These are phyloP conservation scores for Amblyopsis hoosieri DNA, from an alignment of 2,797 vertebrate species.

Conservation along the genomic window DNA sequence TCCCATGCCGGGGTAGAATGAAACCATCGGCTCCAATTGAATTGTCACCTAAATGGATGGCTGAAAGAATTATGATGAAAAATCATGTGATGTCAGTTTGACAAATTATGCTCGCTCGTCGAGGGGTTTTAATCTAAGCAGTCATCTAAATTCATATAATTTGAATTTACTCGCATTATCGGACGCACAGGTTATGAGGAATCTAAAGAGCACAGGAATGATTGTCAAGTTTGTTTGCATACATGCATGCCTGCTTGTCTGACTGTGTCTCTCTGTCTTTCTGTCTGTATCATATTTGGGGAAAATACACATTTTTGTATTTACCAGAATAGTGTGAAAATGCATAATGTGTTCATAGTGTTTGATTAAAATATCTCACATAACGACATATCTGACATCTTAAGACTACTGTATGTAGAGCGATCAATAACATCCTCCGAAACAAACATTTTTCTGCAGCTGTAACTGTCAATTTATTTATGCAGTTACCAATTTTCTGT, in stretches of 20 bases:
- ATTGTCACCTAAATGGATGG: not conserved
- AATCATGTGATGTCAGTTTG: conserved; percentile 8
- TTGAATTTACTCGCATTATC: not conserved
- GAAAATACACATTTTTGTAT: conserved; percentile 38
- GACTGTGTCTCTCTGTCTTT: not conserved
- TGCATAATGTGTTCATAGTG: not conserved
- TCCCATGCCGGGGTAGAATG: conserved; percentile 16
- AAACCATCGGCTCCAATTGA: conserved; percentile 25
- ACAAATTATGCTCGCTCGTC: conserved; percentile 10
- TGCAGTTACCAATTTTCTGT: not conserved
- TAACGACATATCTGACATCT: not conserved
- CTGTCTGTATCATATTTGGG: not conserved
- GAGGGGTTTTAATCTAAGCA: not conserved
- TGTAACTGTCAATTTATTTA: conserved; percentile 1
- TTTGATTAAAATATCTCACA: not conserved
- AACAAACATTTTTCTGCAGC: conserved; percentile 3
- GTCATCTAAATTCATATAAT: conserved; percentile 4
- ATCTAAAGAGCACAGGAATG: not conserved
- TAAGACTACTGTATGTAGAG: not conserved
- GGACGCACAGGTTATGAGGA: too few species aligned
- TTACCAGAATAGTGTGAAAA: conserved; percentile 2
- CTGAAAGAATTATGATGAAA: not conserved
- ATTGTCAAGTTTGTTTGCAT: not conserved
- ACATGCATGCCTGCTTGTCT: not conserved
- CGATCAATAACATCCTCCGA: not conserved